phyloP scores from a whole-genome alignment of 2,797 vertebrate genomes.

The Epinephelus coioides region DNA sequence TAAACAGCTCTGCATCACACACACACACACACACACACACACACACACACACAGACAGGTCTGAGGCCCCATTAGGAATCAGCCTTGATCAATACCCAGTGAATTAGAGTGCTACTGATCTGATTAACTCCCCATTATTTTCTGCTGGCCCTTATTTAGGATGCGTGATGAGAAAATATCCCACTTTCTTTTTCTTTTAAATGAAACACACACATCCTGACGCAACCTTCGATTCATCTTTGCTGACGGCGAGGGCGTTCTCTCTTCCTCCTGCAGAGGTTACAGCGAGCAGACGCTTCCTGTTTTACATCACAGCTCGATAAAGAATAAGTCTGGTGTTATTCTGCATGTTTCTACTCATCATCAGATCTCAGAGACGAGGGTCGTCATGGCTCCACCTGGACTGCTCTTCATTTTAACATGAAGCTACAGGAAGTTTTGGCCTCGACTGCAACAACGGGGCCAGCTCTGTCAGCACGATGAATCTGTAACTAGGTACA shows the following conservation, averaged over 20 bases:
- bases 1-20: conserved; percentile 42
- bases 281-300: too few relatives aligned
- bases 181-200: conserved; percentile 88
- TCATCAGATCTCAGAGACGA: too few relatives aligned
- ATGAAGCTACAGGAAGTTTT: too few relatives aligned
- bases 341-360: too few relatives aligned
- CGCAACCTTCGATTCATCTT: conserved; percentile 10
- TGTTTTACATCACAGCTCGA: too few relatives aligned
- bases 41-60: conserved; percentile 38
- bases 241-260: neutral
- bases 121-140: conserved; percentile 99
- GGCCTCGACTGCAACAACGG: too few relatives aligned
- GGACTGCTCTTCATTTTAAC: too few relatives aligned
- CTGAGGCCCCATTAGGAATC: conserved; percentile 93
- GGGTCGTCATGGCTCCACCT: too few relatives aligned
- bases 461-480: too few relatives aligned
- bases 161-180: conserved; percentile 94
- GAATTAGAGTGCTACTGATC: conserved; percentile 98
- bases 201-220: conserved; percentile 87
- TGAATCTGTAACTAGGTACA: too few relatives aligned
- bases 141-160: conserved; percentile 91
- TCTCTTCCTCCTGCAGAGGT: conserved; percentile 38
- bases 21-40: conserved; percentile 46
- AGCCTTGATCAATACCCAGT: conserved; percentile 93
- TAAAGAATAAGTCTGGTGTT: too few relatives aligned